A percentile compares a stretch with the other conserved stretches of the same genome.
These are phyloP conservation scores for Drosophila kikkawai DNA, from an alignment of 1,140 invertebrate species.

Conservation along the genomic window DNA sequence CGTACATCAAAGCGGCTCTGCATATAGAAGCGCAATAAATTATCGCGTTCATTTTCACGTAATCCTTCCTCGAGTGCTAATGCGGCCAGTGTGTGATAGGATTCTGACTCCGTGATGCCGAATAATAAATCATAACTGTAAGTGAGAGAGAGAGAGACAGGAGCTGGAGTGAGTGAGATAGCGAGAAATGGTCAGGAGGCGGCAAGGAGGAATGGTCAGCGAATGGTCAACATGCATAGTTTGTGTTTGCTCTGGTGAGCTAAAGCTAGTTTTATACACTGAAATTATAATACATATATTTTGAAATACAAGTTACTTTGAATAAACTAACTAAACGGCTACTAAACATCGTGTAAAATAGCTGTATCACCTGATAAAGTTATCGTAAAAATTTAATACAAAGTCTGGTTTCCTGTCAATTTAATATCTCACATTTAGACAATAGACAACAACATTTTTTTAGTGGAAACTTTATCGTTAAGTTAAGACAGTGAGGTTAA, in stretches of 20 bases:
- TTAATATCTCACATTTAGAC: neutral
- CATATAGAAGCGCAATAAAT: constrained; percentile 91
- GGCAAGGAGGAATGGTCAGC: neutral
- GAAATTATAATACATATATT: neutral
- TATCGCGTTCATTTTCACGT: constrained; percentile 90
- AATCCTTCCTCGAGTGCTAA: constrained; percentile 92
- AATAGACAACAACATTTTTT: neutral
- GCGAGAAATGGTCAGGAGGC: neutral
- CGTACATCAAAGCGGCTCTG: constrained; percentile 88
- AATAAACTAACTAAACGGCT: neutral
- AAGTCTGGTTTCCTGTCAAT: neutral
- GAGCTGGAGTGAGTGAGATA: constrained; percentile 29
- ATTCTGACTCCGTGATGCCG: constrained; percentile 95
- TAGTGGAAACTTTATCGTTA: neutral
- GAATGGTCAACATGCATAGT: constrained; percentile 39
- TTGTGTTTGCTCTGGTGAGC: constrained; percentile 28
- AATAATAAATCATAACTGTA: constrained; percentile 94
- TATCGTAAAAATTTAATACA: neutral
- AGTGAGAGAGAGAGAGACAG: constrained; percentile 25
- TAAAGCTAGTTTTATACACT: constrained; percentile 34
- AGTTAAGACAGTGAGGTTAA: too few species aligned
- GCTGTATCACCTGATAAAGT: neutral
- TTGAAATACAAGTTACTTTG: too few species aligned
- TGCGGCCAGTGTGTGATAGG: constrained; percentile 90
- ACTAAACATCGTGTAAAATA: neutral